A percentile compares a stretch with the other conserved stretches of the same genome.
phyloP scores from a whole-genome alignment of 1,140 invertebrate species.

The Latrodectus geometricus region DNA sequence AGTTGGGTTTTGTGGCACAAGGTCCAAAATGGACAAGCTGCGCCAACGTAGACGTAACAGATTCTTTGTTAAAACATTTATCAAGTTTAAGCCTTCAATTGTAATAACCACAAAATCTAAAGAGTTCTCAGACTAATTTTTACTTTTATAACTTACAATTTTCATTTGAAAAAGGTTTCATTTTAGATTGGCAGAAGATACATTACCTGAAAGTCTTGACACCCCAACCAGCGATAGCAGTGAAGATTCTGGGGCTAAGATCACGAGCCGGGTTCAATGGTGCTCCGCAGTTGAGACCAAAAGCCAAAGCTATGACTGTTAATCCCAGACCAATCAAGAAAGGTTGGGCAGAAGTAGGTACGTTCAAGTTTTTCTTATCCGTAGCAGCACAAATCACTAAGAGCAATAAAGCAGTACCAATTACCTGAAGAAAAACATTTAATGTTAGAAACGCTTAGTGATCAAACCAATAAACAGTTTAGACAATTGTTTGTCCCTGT shows the following conservation, averaged over 20 bases:
- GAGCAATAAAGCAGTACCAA: constrained; percentile 73
- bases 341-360: constrained; percentile 62
- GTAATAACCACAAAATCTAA: too few species aligned
- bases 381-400: constrained; percentile 72
- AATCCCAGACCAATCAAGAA: constrained; percentile 71
- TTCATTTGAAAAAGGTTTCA: too few species aligned
- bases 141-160: neutral
- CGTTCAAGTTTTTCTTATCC: constrained; percentile 72
- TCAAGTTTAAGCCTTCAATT: too few species aligned
- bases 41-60: too few species aligned
- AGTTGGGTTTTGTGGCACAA: too few species aligned
- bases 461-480: too few species aligned
- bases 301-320: constrained; percentile 71
- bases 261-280: constrained; percentile 74
- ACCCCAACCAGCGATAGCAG: constrained; percentile 71
- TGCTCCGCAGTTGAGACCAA: constrained; percentile 71
- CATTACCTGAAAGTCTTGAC: constrained; percentile 66
- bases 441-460: neutral
- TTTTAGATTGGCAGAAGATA: neutral
- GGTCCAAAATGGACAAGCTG: too few species aligned
- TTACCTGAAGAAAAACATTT: constrained; percentile 68
- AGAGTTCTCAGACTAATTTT: neutral
- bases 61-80: too few species aligned
- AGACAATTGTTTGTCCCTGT: too few species aligned
- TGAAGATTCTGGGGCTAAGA: constrained; percentile 71